A percentile compares a stretch with the other conserved stretches of the same genome.
Evolutionary conservation across 2,797 vertebrate genomes (phyloP).

Genomic region (Acanthurus leucopareius): DNA sequence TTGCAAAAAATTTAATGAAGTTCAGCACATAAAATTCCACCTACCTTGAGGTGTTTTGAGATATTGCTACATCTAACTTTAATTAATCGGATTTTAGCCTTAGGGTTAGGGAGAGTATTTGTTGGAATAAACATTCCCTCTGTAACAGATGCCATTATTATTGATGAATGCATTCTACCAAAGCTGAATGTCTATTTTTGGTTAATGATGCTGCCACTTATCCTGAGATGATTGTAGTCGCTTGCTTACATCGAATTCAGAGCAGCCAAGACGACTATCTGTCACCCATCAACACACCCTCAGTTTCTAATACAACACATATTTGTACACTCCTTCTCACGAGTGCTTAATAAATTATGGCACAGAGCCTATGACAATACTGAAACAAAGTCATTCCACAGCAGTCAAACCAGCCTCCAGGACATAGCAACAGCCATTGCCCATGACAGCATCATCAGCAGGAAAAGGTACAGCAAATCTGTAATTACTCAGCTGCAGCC

Average conservation of each 20-base stretch:
- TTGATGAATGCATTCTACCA: constrained; percentile 45
- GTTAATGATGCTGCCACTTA: constrained; percentile 59
- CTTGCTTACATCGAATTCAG: constrained; percentile 45
- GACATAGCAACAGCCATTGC: constrained; percentile 54
- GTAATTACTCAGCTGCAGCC: constrained; percentile 76
- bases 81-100: constrained; percentile 38
- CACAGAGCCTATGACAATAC: constrained; percentile 40
- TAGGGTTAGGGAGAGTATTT: constrained; percentile 37
- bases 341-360: constrained; percentile 59
- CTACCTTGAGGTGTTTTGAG: constrained; percentile 31
- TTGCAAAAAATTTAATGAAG: background rate
- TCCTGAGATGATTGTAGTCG: constrained; percentile 40
- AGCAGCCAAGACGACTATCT: constrained; percentile 35
- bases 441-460: constrained; percentile 77
- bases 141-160: constrained; percentile 54
- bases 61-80: constrained; percentile 31
- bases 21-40: background rate
- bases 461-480: constrained; percentile 71
- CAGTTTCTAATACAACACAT: constrained; percentile 53
- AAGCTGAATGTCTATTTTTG: constrained; percentile 58
- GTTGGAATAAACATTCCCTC: constrained; percentile 45
- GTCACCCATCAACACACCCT: constrained; percentile 44
- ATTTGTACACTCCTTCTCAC: constrained; percentile 56
- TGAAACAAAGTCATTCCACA: constrained; percentile 70
- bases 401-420: constrained; percentile 64